Base-by-base conservation (phyloP, 2,797 vertebrate species). In the Danio aesculapii region DNA sequence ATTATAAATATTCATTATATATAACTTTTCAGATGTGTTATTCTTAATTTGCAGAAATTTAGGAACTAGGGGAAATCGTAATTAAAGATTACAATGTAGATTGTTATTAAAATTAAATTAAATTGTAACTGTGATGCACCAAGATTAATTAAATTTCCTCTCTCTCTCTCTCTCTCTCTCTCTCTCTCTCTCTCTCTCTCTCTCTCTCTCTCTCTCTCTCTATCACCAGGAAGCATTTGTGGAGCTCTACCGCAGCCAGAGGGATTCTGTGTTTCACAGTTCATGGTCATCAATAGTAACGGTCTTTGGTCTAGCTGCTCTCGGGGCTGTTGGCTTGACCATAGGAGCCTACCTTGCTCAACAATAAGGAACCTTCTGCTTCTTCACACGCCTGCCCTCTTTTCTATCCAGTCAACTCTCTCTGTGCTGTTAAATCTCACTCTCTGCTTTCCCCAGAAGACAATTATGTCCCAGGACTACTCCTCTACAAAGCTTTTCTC, bases 271-370 rank as follows among this genome's bases (percentile, higher is more conserved):
- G 86, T 96, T 97, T 66, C 95, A 95, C 62, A 95, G 96, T 91
- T 96, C 96, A 81, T 99, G 97, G 98, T 95, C 98, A 47, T 98
- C 97, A 88, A 95, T 98, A 90, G 97, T 98, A 94, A 97, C 96
- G 0, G 95, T 98, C 85, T 95, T 99, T 75, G 97, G 97, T 61
- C 91, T 99, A 91, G 94, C 94, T 13, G 98, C 96, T 11, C 94
- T 99, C 75, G 96, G 98, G 78, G 97, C 97, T 0, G 97, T 97
- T 4, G 97, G 98, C 92, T 94, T 99, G 92, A 98, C 97, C 86
- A 94, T 99, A 85, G 98, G 97, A 63, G 97, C 98, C 44, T 99
- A 98, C 90, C 94, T 99, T 1, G 95, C 97, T 82, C 97, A 99
- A 91, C 99, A 99, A 92, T 99, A 95, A 97, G 90, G 88, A 79